Base-by-base conservation (phyloP, 2,797 vertebrate species). In the Dendrocincla tyrannina region DNA sequence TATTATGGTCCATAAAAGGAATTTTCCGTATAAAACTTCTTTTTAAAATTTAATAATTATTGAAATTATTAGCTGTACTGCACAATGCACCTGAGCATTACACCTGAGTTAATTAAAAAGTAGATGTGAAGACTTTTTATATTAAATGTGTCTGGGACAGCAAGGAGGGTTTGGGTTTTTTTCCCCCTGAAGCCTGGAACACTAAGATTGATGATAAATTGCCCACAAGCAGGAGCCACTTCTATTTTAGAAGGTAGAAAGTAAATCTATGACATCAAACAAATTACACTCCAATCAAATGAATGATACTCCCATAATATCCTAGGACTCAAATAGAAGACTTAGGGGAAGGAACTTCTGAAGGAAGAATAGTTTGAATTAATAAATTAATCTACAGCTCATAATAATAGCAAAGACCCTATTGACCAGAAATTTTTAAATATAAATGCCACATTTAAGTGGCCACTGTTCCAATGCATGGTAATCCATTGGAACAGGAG, bases 91-190 rank as follows among this genome's bases (percentile, higher is more conserved):
- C 25, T 58, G 55, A 85, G 55, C 5, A 79, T n/a, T 41, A 66
- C 33, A 68, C 44, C 41, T 35, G 5, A 83, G 39, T 68, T 91
- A 94, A 91, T 92, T 75, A 68, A 91, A 93, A 89, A 83, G 41
- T 64, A 64, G 19, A 46, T 5, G 7, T 50, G n/a, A 72, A 64
- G 24, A 46, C 3, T 12, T 95, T 81, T 68, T 17, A 35, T 58
- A 56, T 39, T 70, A 78, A 79, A 68, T 50, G 4, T 46, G 7
- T 53, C 46, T 64, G 17, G 20, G 44, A 67, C 19, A 72, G 16
- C 4, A 53, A 58, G 10, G 6, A 75, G 13, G 20, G 24, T 17
- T 17, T 59, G 27, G 2, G 19, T 27, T 27, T 39, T 60, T 52
- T 56, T 7, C 7, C 11, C 5, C 11, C 17, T 35, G 10, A 62